These are phyloP conservation scores for Ferdinandea cuprea DNA, from an alignment of 2,888 invertebrate genomes.

Conservation along the genomic window DNA sequence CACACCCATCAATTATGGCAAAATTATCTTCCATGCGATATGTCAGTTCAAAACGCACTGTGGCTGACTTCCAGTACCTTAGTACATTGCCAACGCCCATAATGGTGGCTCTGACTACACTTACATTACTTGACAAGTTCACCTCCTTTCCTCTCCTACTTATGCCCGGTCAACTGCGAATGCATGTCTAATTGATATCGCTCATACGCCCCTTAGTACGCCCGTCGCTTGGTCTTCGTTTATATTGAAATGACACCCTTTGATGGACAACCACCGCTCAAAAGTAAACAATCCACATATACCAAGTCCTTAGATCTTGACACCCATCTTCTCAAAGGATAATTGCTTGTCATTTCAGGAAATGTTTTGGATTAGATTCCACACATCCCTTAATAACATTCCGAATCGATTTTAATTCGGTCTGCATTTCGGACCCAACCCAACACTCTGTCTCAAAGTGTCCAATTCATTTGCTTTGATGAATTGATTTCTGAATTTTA, in stretches of 20 bases:
- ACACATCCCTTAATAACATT: neutral
- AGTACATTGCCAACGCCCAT: slow-evolving; percentile 17
- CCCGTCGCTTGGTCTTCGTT: neutral
- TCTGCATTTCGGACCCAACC: neutral
- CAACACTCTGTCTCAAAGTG: neutral
- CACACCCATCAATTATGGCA: slow-evolving; percentile 45
- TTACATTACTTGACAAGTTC: neutral
- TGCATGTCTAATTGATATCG: slow-evolving; percentile 40
- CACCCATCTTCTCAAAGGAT: slow-evolving; percentile 45
- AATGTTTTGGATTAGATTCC: slow-evolving; percentile 34
- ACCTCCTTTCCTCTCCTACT: neutral
- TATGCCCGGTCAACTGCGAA: neutral
- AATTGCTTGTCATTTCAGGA: slow-evolving; percentile 55
- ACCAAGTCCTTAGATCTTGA: slow-evolving; percentile 46
- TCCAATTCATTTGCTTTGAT: slow-evolving; percentile 48
- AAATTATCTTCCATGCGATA: slow-evolving; percentile 23
- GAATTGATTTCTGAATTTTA: slow-evolving; percentile 65
- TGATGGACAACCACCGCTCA: slow-evolving; percentile 39
- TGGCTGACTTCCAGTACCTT: slow-evolving; percentile 2
- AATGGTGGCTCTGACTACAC: neutral
- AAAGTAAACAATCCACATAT: slow-evolving; percentile 30
- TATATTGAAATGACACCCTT: slow-evolving; percentile 31
- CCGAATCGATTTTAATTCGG: slow-evolving; percentile 11
- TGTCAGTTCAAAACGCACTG: slow-evolving; percentile 6
- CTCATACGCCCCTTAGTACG: slow-evolving; percentile 52